Percentiles rank a stretch among this genome's conserved stretches.
Evolutionary conservation across 2,797 vertebrate genomes (phyloP).

Genomic region (Typhlichthys subterraneus): DNA sequence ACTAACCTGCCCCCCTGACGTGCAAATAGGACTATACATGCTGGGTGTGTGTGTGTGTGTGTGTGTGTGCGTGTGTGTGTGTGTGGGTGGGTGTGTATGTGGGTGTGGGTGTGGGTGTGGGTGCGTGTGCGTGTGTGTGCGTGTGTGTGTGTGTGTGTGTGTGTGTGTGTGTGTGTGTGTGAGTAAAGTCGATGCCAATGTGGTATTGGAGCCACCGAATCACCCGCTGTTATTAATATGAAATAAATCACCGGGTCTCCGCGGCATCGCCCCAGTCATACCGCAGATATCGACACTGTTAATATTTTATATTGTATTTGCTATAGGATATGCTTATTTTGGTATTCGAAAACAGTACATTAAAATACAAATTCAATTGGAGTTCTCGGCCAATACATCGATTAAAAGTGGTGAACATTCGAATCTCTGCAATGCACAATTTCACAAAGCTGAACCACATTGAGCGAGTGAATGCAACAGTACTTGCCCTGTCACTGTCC

Average conservation of each 20-base stretch:
- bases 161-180: conserved; percentile 4
- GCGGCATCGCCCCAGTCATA: conserved; percentile 68
- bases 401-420: conserved; percentile 37
- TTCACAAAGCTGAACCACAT: conserved; percentile 29
- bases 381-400: conserved; percentile 58
- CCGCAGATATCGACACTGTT: conserved; percentile 72
- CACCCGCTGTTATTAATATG: conserved; percentile 61
- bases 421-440: conserved; percentile 36
- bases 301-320: conserved; percentile 77
- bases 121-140: conserved; percentile 1
- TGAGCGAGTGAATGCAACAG: conserved; percentile 7
- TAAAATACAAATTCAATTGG: conserved; percentile 71
- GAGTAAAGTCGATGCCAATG: conserved; percentile 59
- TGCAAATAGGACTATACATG: background rate
- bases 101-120: background rate
- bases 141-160: background rate
- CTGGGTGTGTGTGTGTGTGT: conserved; percentile 3
- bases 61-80: background rate
- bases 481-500: background rate
- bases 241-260: conserved; percentile 70
- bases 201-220: conserved; percentile 53
- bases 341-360: conserved; percentile 71
- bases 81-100: background rate
- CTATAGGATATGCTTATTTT: conserved; percentile 72
- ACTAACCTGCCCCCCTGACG: conserved; percentile 12